phyloP scores from a whole-genome alignment of 1,140 invertebrate genomes.

The Antheraea mylitta region DNA sequence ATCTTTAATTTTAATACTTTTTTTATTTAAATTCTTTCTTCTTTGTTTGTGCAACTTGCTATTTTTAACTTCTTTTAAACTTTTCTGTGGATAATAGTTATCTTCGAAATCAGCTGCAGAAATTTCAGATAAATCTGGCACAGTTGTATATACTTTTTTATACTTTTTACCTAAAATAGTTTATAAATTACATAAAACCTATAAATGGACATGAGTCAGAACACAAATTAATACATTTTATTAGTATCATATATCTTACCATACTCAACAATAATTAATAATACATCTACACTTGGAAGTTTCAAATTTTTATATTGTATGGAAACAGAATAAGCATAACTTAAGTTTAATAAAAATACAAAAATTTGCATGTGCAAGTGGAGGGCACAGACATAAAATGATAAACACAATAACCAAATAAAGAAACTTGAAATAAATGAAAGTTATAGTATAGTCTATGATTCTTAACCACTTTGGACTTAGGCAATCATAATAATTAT shows the following conservation, averaged over 20 bases:
- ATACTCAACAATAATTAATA: neutral
- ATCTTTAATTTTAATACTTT: conserved; percentile 39
- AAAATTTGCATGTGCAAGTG: too few species aligned
- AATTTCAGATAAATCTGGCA: conserved; percentile 47
- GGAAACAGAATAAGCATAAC: too few species aligned
- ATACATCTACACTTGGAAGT: neutral
- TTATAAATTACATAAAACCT: conserved; percentile 22
- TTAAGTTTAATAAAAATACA: too few species aligned
- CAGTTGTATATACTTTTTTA: conserved; percentile 30
- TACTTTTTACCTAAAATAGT: conserved; percentile 53
- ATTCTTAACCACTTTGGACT: too few species aligned
- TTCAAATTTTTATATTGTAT: too few species aligned
- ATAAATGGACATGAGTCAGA: neutral
- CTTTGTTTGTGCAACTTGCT: conserved; percentile 37
- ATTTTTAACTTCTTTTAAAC: conserved; percentile 23
- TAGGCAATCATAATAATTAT: too few species aligned
- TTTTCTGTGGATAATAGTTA: conserved; percentile 22
- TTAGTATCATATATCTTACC: neutral
- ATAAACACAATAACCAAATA: too few species aligned
- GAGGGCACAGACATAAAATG: too few species aligned
- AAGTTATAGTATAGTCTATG: too few species aligned
- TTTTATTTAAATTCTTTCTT: conserved; percentile 33
- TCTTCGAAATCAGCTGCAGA: conserved; percentile 48
- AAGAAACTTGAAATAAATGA: too few species aligned
- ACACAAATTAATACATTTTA: neutral